Base-by-base conservation (phyloP, 2,888 invertebrate genomes). In the Hydroisotoma schaefferi region DNA sequence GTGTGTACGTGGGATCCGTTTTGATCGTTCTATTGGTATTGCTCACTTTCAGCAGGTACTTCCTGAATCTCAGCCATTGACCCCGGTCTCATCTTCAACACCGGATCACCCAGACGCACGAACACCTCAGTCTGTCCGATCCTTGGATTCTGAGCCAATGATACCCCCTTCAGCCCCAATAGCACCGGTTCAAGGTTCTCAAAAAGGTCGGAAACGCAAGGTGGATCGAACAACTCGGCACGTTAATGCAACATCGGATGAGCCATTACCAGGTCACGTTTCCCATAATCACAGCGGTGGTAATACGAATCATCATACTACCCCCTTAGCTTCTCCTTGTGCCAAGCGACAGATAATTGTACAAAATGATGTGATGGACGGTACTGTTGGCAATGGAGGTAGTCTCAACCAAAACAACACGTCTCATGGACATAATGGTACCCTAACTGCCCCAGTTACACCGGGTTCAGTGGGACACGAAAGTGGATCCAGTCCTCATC, bases 141-240 rank as follows among this genome's bases (percentile, higher is more conserved):
- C 72, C n/a, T 44, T 70, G 23, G 72, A 72, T 52, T 67, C 70
- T 27, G 72, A 72, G 44, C 69, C 72, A 49, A 58, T 67, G 53
- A 60, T 67, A 43, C 63, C 62, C 75, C 71, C 78, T 82, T 57
- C 83, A 84, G 73, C 86, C 84, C 74, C 80, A 82, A 55, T 78
- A 76, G 81, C 78, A 65, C 67, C 73, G 27, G 52, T 73, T 66
- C 54, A 70, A 57, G 63, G 66, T 61, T 28, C 63, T 59, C 51
- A 61, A 77, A 61, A 51, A 55, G 52, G 66, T 55, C 57, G 70
- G 56, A 61, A 79, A 73, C 79, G 82, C 72, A 72, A 72, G 59
- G 57, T 68, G 33, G 70, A 67, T 53, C 55, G 65, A 37, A 25
- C 55, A 2, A 27, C 10, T 4, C 43, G 43, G 43, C 43, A 43